Percentiles rank a stretch among this genome's conserved stretches.
These are phyloP conservation scores for Diplodus puntazzo DNA, from an alignment of 2,797 vertebrate genomes.

Conservation along the genomic window DNA sequence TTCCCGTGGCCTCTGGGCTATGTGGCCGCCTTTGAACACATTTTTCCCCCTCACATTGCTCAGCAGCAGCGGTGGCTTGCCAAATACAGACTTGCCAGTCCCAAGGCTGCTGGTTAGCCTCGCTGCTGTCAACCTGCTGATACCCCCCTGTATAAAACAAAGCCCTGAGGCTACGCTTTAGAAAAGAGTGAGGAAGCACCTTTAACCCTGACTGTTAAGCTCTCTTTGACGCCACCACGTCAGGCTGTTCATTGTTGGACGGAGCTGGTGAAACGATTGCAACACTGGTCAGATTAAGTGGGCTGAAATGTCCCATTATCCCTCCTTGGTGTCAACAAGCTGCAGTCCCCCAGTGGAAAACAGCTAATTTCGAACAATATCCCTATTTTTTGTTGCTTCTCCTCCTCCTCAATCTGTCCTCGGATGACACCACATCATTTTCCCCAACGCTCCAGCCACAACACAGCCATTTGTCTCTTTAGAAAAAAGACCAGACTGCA, in stretches of 20 bases:
- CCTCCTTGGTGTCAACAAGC: slow-evolving; percentile 56
- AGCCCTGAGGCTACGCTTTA: slow-evolving; percentile 48
- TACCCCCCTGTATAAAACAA: slow-evolving; percentile 31
- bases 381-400: slow-evolving; percentile 49
- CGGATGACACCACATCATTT: slow-evolving; percentile 61
- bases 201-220: slow-evolving; percentile 58
- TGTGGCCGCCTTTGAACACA: slow-evolving; percentile 56
- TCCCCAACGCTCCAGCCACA: slow-evolving; percentile 40
- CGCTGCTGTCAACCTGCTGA: slow-evolving; percentile 52
- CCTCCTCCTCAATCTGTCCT: slow-evolving; percentile 65
- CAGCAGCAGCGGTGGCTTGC: slow-evolving; percentile 40
- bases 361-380: slow-evolving; percentile 71
- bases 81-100: slow-evolving; percentile 49
- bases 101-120: slow-evolving; percentile 56
- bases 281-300: slow-evolving; percentile 43
- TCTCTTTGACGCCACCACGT: slow-evolving; percentile 4
- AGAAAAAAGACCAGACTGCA: slow-evolving; percentile 10
- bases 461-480: slow-evolving; percentile 42
- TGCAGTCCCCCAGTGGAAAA: slow-evolving; percentile 68
- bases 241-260: slow-evolving; percentile 21
- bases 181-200: slow-evolving; percentile 50
- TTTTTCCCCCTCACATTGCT: slow-evolving; percentile 38
- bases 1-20: slow-evolving; percentile 51
- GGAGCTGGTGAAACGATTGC: slow-evolving; percentile 19
- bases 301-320: slow-evolving; percentile 70